Evolutionary conservation across 2,797 vertebrate species (phyloP), one percentile per base, ranked within the genome.

Genomic region (Crax fasciolata): DNA sequence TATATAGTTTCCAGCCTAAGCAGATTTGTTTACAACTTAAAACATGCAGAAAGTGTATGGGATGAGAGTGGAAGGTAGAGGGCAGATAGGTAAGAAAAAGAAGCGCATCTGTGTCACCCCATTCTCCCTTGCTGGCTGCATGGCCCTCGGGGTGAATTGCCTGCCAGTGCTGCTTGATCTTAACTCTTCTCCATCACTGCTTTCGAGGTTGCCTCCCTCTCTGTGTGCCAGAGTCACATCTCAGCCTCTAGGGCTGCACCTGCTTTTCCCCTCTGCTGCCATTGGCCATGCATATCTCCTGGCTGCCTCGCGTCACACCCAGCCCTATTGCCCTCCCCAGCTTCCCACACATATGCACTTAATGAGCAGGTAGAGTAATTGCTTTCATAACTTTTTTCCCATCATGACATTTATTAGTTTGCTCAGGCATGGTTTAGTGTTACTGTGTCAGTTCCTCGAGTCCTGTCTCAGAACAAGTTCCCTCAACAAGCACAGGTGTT

Each of bases 321-420:
- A 82, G 71, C 74, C 54, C 65, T 28, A 1, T 70, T 79, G 66
- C 73, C 80, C 0, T 23, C 63, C 81, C 52, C 3, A 8, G 49
- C 75, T 92, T 88, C 93, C 94, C 90, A 80, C 84, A 49, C 78
- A 78, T 48, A 82, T 1, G 0, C 87, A 58, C 63, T 72, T 94
- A 86, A 94, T 19, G 52, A 97, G 76, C 81, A 91, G 79, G 21
- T 82, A 89, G 65, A 77, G 82, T 93, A 89, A 96, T 83, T 93
- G 89, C 89, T 95, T 90, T 73, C 90, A 74, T 59, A 92, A 80
- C 90, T 70, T 90, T 94, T 89, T 93, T 96, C 91, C 72, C 96
- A 95, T 93, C 87, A 28, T 68, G 83, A 71, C 94, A 95, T 62
- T 90, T 96, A 84, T 87, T 27, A 57, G 84, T 90, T 97, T 91